phyloP scores from a whole-genome alignment of 2,797 vertebrate species.

The Platalea minor region DNA sequence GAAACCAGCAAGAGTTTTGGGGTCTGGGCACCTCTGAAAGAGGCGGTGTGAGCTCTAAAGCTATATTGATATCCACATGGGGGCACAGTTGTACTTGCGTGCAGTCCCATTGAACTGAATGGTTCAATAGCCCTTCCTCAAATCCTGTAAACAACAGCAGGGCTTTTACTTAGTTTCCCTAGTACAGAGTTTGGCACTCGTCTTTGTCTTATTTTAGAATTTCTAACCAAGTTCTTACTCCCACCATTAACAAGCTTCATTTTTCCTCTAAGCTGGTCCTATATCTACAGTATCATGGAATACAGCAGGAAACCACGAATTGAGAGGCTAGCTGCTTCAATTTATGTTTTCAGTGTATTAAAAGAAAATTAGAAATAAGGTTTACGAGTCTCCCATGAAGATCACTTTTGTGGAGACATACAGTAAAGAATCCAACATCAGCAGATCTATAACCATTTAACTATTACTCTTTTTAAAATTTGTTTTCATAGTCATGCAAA shows the following conservation, averaged over 20 bases:
- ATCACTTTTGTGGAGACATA: neutral
- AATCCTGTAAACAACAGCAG: neutral
- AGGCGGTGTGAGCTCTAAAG: neutral
- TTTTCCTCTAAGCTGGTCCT: neutral
- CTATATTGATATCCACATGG: conserved; percentile 39
- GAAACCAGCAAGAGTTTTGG: neutral
- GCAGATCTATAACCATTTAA: neutral
- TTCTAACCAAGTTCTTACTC: neutral
- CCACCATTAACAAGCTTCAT: neutral
- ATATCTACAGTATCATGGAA: neutral
- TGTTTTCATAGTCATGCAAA: neutral
- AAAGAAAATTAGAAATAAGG: neutral
- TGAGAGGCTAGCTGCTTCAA: neutral
- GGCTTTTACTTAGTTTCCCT: neutral
- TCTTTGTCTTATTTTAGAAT: neutral
- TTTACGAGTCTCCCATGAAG: neutral
- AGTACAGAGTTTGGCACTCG: neutral
- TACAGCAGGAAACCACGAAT: neutral
- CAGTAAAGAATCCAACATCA: neutral
- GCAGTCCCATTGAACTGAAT: neutral
- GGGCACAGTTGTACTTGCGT: conserved; percentile 56
- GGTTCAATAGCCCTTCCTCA: neutral
- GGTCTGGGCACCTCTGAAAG: neutral
- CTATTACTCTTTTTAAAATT: neutral
- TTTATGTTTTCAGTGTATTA: neutral